Percentiles rank a stretch among this genome's conserved stretches.
Conservation (phyloP, 92 coral and sea anemone genomes). For the Phenganax marumi region DNA sequence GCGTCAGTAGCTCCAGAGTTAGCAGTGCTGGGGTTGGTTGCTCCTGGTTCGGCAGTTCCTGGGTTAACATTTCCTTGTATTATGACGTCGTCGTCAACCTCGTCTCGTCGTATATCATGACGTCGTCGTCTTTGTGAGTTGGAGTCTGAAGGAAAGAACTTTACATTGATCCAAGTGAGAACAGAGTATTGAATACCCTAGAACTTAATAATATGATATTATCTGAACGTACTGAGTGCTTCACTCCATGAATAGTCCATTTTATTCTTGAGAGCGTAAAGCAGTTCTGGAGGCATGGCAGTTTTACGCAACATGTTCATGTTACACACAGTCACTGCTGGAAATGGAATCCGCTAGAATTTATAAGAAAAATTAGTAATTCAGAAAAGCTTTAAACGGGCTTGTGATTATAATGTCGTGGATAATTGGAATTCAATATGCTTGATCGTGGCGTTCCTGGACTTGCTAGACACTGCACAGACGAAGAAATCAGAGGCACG, state of each 20-base stretch:
- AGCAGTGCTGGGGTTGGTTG: too few species aligned
- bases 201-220: background rate
- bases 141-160: background rate
- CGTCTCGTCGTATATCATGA: too few species aligned
- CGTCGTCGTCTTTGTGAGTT: too few species aligned
- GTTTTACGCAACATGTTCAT: constrained; percentile 24
- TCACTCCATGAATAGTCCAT: background rate
- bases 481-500: too few species aligned
- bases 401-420: background rate
- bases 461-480: too few species aligned
- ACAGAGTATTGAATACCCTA: background rate
- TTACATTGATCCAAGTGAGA: background rate
- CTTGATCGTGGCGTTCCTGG: too few species aligned
- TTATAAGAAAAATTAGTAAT: background rate
- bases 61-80: too few species aligned
- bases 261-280: background rate
- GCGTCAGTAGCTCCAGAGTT: too few species aligned
- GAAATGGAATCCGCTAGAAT: constrained; percentile 20
- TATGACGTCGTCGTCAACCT: too few species aligned
- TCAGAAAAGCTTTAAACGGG: background rate
- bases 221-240: background rate
- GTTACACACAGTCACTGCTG: constrained; percentile 30
- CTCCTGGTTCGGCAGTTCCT: too few species aligned
- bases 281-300: background rate
- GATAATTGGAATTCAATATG: background rate